A percentile compares a stretch with the other conserved stretches of the same genome.
Conservation (phyloP, 2,888 invertebrate genomes). For the Pardosa pseudoannulata region DNA sequence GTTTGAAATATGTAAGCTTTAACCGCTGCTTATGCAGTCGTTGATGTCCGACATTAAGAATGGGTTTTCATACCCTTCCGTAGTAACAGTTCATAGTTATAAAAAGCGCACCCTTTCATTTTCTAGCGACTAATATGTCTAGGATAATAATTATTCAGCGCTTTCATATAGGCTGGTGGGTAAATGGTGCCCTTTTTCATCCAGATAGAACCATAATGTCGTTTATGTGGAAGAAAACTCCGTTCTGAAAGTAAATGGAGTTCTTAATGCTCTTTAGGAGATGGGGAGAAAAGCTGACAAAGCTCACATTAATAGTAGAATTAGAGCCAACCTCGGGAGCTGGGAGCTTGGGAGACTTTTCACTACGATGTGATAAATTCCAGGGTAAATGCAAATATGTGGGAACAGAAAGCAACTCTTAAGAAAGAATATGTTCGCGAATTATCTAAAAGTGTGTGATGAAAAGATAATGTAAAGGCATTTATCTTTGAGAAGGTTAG, state of each 20-base stretch:
- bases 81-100: slow-evolving; percentile 5
- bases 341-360: slow-evolving; percentile 11
- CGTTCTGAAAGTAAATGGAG: slow-evolving; percentile 47
- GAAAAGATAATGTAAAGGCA: neutral
- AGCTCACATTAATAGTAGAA: slow-evolving; percentile 50
- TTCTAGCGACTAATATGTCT: slow-evolving; percentile 43
- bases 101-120: slow-evolving; percentile 44
- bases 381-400: slow-evolving; percentile 45
- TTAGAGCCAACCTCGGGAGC: slow-evolving; percentile 24
- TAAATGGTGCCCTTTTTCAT: slow-evolving; percentile 48
- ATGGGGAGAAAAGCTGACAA: slow-evolving; percentile 46
- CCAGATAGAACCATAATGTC: slow-evolving; percentile 32
- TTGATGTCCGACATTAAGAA: neutral
- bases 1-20: too few relatives aligned
- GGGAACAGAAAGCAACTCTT: slow-evolving; percentile 30
- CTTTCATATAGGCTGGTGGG: slow-evolving; percentile 35
- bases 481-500: neutral
- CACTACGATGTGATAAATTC: slow-evolving; percentile 29
- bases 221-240: slow-evolving; percentile 23
- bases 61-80: neutral
- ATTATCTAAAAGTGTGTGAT: neutral
- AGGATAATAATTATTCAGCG: slow-evolving; percentile 48
- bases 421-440: neutral
- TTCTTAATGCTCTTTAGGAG: slow-evolving; percentile 51
- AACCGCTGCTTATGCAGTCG: too few relatives aligned